Evolutionary conservation across 1,140 invertebrate genomes (phyloP).

Genomic region (Hycleus cichorii): DNA sequence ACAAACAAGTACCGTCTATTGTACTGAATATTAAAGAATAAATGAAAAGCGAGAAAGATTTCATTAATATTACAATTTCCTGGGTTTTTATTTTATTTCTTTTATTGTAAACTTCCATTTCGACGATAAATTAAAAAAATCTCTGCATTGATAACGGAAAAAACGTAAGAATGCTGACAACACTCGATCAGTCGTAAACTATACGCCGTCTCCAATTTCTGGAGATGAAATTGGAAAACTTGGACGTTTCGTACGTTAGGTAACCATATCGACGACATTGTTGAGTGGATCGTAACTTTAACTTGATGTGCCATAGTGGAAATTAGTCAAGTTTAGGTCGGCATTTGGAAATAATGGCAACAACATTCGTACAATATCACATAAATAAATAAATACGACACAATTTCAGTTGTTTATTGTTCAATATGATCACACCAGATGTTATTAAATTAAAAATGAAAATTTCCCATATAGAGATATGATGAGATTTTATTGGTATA

Average conservation of each 20-base stretch:
- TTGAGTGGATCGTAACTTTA: slow-evolving; percentile 3
- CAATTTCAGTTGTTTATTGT: too few species aligned
- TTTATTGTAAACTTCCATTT: neutral
- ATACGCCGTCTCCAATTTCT: slow-evolving; percentile 6
- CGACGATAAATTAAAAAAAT: too few species aligned
- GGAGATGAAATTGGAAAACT: slow-evolving; percentile 13
- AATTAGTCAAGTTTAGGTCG: slow-evolving; percentile 22
- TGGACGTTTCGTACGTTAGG: slow-evolving; percentile 1
- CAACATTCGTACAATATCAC: slow-evolving; percentile 17
- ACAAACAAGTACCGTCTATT: slow-evolving; percentile 7
- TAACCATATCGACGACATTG: too few species aligned
- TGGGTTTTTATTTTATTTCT: too few species aligned
- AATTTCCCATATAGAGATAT: too few species aligned
- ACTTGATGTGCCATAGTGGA: slow-evolving; percentile 15
- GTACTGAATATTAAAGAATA: neutral
- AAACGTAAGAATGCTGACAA: neutral
- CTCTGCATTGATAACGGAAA: too few species aligned
- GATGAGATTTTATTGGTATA: too few species aligned
- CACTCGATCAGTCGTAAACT: slow-evolving; percentile 12
- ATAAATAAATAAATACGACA: slow-evolving; percentile 21
- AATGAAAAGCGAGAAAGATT: too few species aligned
- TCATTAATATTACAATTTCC: too few species aligned
- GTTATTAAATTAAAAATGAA: too few species aligned
- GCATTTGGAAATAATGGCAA: slow-evolving; percentile 21
- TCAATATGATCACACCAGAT: too few species aligned